phyloP scores from a whole-genome alignment of 2,113 vertebrate genomes.

The Seriola quinqueradiata region DNA sequence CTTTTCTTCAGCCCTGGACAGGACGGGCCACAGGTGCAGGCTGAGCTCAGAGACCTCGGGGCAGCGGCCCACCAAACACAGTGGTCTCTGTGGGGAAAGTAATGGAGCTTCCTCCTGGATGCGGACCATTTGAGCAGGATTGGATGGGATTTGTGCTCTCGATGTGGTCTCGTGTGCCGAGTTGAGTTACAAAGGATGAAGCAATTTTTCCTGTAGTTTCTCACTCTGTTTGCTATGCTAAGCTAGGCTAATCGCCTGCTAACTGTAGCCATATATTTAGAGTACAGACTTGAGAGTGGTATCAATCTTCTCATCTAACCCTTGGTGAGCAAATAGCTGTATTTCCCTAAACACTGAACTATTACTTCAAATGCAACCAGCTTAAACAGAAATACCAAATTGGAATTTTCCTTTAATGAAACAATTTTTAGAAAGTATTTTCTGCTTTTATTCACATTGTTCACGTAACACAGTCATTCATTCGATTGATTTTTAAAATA shows the following conservation, averaged over 20 bases:
- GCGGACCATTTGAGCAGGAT: constrained; percentile 42
- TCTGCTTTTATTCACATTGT: constrained; percentile 21
- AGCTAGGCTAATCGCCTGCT: not conserved
- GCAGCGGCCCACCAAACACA: constrained; percentile 58
- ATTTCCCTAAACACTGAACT: not conserved
- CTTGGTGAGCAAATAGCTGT: not conserved
- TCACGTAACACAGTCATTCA: constrained; percentile 26
- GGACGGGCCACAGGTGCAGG: constrained; percentile 64
- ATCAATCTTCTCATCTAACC: not conserved
- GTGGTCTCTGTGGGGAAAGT: constrained; percentile 35
- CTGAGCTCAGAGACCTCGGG: constrained; percentile 35
- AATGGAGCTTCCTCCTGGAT: constrained; percentile 43
- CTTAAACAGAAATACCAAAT: not conserved
- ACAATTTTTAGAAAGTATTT: not conserved
- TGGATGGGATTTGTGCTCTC: constrained; percentile 24
- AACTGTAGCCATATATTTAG: not conserved
- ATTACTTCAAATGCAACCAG: not conserved
- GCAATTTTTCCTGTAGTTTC: constrained; percentile 17
- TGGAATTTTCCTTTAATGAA: no score
- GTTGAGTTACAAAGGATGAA: constrained; percentile 25
- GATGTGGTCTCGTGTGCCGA: not conserved
- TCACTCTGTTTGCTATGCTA: not conserved
- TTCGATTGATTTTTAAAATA: constrained; percentile 58
- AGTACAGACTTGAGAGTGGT: not conserved
- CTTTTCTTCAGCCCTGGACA: constrained; percentile 22